Evolutionary conservation across 2,888 invertebrate species (phyloP), one percentile per base, ranked within the genome.

Genomic region (Amitus sp.): DNA sequence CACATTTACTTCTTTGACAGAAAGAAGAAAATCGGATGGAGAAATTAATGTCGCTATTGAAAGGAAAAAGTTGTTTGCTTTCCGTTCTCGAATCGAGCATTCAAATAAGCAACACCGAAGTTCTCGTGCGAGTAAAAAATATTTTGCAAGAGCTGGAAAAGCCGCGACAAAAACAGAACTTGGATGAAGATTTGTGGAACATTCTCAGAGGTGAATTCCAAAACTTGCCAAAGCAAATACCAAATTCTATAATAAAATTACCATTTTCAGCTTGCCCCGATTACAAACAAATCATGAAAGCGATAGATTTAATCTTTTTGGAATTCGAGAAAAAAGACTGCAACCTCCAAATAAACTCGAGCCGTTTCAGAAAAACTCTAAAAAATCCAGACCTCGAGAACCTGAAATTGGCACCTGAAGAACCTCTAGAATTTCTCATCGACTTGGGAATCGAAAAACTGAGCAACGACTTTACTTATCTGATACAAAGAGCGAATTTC

Each of bases 361-460:
- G 62, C 13, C 40, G 47, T 12, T 59, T 62, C 43, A 55, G 34
- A 39, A 59, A 59, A 53, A 7, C 59, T 1, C 30, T 55, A 19
- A 42, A 56, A 23, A 47, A 28, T 7, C 18, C 47, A 2, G 43
- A 33, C 5, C 34, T 49, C 20, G 42, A 59, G 39, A 52, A 43
- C n/a, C 42, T 42, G 15, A n/a, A 47, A 62, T 53, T 43, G 54
- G 76, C 10, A 60, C 63, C n/a, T 73, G 70, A 49, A 69, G 58
- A 76, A 37, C 73, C 77, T 1, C 65, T 80, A 48, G 76, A 80
- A 66, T 65, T 76, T 39, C 52, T 76, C 1, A 62, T 78, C 18
- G 77, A 80, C 39, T 71, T 75, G 54, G 79, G 79, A 48, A 66
- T 79, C 19, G 70, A 76, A 46, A 80, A 80, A 63, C 62, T 80